Evolutionary conservation across 2,113 vertebrate genomes (phyloP), one percentile per base, ranked within the genome.

Genomic region (Myxocyprinus asiaticus): DNA sequence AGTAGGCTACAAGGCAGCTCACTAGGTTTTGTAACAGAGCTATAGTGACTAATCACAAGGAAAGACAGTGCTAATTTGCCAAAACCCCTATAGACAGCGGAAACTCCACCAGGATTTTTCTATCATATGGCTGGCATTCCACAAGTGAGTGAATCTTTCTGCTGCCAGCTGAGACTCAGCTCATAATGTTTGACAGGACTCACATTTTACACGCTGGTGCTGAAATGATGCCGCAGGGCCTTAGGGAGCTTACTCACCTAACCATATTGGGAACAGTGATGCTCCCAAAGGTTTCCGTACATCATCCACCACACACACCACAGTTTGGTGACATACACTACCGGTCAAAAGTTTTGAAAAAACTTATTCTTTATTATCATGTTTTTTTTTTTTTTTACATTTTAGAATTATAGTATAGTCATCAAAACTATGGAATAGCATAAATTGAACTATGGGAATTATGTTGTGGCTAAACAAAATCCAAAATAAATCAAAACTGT

Each of bases 91-190:
- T 22, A 79, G 76, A 47, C 67, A 59, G 45, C 56, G 45, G 17
- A 79, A 55, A 22, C 42, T 63, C 67, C 74, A 70, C 17, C 10
- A 68, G 62, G 62, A 14, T 76, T 71, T 67, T 76, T 84, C 76
- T n/a, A 44, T 56, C 43, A 61, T 65, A 33, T 65, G 9, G 14
- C 55, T 43, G 12, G 7, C 14, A 63, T 70, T 51, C 44, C 76
- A 62, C 51, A 64, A 62, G 51, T 17, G n/a, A 67, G 72, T n/a
- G 51, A 72, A 45, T 33, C n/a, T 75, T 50, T 71, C 47, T 61
- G 71, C 9, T 4, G 61, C 22, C 22, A 33, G 67, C 68, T 61
- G 12, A 5, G 48, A 63, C 51, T 9, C 44, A 6, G 43, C 43
- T 76, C 62, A 11, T 51, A 66, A 17, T 3, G 59, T 51, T 9